Evolutionary conservation across 1,140 invertebrate species (phyloP), one percentile per base, ranked within the genome.

Genomic region (Aphelinus certus): DNA sequence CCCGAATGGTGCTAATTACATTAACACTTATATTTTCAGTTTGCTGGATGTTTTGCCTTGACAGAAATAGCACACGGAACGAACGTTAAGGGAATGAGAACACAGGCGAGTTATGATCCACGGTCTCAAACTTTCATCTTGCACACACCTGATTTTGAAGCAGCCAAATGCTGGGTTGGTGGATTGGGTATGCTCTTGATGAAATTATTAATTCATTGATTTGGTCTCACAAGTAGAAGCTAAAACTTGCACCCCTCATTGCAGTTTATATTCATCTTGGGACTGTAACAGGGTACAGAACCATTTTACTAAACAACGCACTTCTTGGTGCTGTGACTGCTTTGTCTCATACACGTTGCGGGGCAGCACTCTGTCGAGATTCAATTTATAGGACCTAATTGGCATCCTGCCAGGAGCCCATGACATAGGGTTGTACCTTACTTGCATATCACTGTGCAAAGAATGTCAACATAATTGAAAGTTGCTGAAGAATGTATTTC

Each of bases 61-160:
- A 99, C 97, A 10, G 97, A 99, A 89, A 90, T 98, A 47, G 91
- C 94, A 57, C 97, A 99, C 89, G 97, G 97, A 1, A 97, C 95
- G 60, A 97, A 99, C 85, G 96, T 95, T 2, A 96, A 95, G 81
- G 92, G 92, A 56, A 94, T 98, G 90, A 90, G 94, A 78, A 98
- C 97, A 1, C 95, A 92, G 43, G 97, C 97, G 2, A 96, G 92
- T 0, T 99, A 95, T 85, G 95, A 98, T 86, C 88, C 92, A 0
- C 85, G 86, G 43, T 92, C 90, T 6, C 88, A 94, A 88, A 91
- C 93, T 85, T 98, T 98, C 88, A 90, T 98, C 46, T 89, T 99
- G 7, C 92, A 98, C 83, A 95, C 97, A 1, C 96, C 97, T 0
- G 94, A 97, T 86, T 95, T 98, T 88, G 93, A 97, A 87, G 95